phyloP scores from a whole-genome alignment of 2,888 invertebrate species.

The Nephrotoma appendiculata region DNA sequence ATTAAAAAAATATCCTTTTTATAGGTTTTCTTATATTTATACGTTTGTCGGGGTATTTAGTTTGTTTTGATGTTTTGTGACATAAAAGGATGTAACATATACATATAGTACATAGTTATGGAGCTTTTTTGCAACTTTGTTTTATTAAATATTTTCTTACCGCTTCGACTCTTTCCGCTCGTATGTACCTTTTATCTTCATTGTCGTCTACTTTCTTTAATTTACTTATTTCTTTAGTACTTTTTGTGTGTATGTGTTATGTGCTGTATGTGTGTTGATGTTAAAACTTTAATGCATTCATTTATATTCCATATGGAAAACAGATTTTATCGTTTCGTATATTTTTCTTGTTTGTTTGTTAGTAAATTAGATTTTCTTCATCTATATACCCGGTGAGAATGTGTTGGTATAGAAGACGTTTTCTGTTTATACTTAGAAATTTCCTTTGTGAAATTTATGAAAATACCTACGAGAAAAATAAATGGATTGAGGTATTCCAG shows the following conservation, averaged over 20 bases:
- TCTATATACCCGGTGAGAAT: neutral
- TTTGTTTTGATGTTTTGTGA: neutral
- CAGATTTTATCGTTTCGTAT: neutral
- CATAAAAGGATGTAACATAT: neutral
- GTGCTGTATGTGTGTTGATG: neutral
- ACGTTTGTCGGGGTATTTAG: neutral
- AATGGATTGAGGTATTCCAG: neutral
- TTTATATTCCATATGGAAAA: neutral
- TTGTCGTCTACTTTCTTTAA: neutral
- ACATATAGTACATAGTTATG: neutral
- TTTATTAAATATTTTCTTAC: neutral
- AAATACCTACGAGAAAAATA: neutral
- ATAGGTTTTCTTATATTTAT: neutral
- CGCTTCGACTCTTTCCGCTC: neutral
- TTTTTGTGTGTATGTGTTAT: neutral
- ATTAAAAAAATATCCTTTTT: neutral
- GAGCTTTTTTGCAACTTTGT: neutral
- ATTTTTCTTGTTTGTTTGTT: neutral
- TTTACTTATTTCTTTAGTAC: neutral
- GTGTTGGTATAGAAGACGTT: neutral
- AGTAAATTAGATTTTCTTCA: neutral
- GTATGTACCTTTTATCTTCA: neutral
- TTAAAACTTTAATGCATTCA: neutral
- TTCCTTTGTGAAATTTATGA: neutral
- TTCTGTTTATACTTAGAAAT: neutral